Conservation (phyloP, 1,140 invertebrate genomes). For the Danaus plexippus region DNA sequence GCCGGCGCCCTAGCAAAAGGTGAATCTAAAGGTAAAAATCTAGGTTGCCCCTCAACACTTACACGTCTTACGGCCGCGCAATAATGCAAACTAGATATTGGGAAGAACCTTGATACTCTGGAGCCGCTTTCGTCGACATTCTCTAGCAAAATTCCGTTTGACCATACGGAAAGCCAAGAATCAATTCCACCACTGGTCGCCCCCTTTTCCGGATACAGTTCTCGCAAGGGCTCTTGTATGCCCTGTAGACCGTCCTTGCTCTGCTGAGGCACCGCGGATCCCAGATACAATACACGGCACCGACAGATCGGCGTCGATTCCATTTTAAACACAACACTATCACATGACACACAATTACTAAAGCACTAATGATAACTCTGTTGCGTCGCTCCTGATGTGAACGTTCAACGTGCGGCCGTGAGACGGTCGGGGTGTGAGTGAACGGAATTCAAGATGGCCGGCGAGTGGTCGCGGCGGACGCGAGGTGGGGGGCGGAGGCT, state of each 20-base stretch:
- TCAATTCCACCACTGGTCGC: slow-evolving; percentile 94
- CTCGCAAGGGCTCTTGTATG: slow-evolving; percentile 96
- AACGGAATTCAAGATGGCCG: slow-evolving; percentile 69
- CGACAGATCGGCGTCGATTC: slow-evolving; percentile 93
- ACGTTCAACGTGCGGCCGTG: slow-evolving; percentile 56
- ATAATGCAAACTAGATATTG: slow-evolving; percentile 96
- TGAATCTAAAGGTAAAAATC: slow-evolving; percentile 96
- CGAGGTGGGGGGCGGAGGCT: slow-evolving; percentile 22
- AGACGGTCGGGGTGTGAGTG: slow-evolving; percentile 61
- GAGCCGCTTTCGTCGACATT: slow-evolving; percentile 97
- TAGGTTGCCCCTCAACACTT: slow-evolving; percentile 79
- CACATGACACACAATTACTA: slow-evolving; percentile 63
- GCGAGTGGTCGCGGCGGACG: slow-evolving; percentile 22
- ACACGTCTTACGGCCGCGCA: slow-evolving; percentile 96
- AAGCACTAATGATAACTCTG: slow-evolving; percentile 40
- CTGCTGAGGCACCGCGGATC: slow-evolving; percentile 96
- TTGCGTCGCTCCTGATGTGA: slow-evolving; percentile 29
- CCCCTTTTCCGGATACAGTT: slow-evolving; percentile 93
- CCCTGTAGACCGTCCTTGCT: slow-evolving; percentile 98
- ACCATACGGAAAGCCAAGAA: slow-evolving; percentile 97
- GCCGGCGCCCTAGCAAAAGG: slow-evolving; percentile 93
- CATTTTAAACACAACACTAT: slow-evolving; percentile 64
- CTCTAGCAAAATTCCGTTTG: slow-evolving; percentile 95
- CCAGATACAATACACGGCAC: slow-evolving; percentile 97
- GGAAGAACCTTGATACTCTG: slow-evolving; percentile 96